Evolutionary conservation across 2,797 vertebrate genomes (phyloP), one percentile per base, ranked within the genome.

Genomic region (Coendou prehensilis): DNA sequence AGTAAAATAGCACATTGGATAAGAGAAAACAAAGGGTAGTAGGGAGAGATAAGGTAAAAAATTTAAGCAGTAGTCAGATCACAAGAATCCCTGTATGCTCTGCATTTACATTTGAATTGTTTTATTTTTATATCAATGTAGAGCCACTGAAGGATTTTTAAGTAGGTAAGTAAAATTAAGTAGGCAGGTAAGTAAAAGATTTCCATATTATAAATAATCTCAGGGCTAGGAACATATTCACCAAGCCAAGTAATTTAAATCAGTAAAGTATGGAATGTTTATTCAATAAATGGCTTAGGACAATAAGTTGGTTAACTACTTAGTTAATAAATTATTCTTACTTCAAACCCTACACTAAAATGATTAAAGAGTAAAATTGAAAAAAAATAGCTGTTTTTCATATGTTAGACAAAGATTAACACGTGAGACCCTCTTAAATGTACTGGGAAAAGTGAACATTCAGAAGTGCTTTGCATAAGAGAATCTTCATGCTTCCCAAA

Each of bases 251-350:
- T 82, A 89, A 87, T 52, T 78, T 78, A 50, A 78, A 52, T 79
- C 73, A 50, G 73, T 76, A 47, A 23, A 13, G 23, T 45, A 33
- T 52, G 84, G 33, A 75, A 78, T 73, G 9, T 33, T 87, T 86
- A 63, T 86, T 81, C n/a, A 30, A 59, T 78, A 76, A 85, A 22
- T 84, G 57, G 54, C 45, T 82, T 50, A 85, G 23, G 33, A 76
- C 47, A 83, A 15, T 37, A n/a, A 75, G 73, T 54, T 95, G 57
- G 23, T 87, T 73, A 50, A 37, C 57, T 56, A 45, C 50, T 52
- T 86, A 80, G 69, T 79, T 95, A 71, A 87, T 80, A 71, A 71
- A 76, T 93, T 11, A 81, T 88, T 93, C 26, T 64, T 23, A 61
- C 28, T 86, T 90, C 37, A 61, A 4, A 22, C n/a, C 45, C 57